Evolutionary conservation across 2,797 vertebrate genomes (phyloP).

Genomic region (Galagoides demidoff): DNA sequence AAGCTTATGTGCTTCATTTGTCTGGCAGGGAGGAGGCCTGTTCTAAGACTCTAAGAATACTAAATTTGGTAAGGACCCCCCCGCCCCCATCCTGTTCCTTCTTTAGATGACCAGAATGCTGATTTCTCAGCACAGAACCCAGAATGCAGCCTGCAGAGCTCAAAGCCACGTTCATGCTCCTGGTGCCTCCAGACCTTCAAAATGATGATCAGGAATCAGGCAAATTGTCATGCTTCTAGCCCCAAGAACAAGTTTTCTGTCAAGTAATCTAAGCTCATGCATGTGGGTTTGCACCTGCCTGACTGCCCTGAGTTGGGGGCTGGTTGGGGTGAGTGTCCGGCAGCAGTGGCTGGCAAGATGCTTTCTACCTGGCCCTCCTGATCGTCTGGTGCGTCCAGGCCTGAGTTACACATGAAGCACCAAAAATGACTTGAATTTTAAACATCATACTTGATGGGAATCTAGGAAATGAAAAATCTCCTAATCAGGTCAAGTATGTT

Average conservation of each 20-base stretch:
- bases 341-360: fast-evolving
- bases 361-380: not conserved
- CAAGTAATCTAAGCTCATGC: not conserved
- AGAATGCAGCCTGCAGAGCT: not conserved
- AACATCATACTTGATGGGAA: not conserved
- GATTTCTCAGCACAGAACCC: not conserved
- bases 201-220: not conserved
- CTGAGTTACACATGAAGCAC: not conserved
- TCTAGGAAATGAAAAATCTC: not conserved
- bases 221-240: not conserved
- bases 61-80: not conserved
- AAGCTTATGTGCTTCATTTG: not conserved
- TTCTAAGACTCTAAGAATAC: not conserved
- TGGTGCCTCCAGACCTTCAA: not conserved
- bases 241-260: constrained; percentile 23
- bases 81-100: not conserved
- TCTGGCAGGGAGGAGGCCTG: not conserved
- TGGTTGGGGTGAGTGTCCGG: not conserved
- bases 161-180: not conserved
- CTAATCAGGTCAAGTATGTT: not conserved
- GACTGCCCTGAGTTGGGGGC: fast-evolving
- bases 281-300: not conserved
- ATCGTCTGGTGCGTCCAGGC: not conserved
- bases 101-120: not conserved
- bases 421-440: not conserved